Conservation (phyloP, 2,797 vertebrate species). For the Borostomias antarcticus region DNA sequence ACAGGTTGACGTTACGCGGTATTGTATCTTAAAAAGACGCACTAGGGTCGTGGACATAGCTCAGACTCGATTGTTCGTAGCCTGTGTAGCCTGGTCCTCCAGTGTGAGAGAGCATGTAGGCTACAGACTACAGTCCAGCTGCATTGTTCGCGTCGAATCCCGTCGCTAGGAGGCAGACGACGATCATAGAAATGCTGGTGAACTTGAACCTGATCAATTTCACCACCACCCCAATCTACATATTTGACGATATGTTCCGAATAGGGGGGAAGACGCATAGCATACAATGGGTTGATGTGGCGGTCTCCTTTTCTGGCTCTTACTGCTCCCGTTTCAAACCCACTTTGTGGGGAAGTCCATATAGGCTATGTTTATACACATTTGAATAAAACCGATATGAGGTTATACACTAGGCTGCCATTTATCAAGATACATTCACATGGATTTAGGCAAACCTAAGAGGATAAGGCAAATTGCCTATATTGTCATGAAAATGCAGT, state of each 20-base stretch:
- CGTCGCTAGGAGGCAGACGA: conserved; percentile 96
- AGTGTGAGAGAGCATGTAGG: background rate
- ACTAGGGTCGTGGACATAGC: conserved; percentile 38
- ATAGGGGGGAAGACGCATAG: conserved; percentile 58
- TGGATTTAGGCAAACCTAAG: too few relatives aligned
- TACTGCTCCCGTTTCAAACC: conserved; percentile 14
- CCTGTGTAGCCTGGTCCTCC: background rate
- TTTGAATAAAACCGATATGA: conserved; percentile 22
- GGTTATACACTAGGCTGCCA: conserved; percentile 3
- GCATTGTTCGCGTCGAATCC: conserved; percentile 51
- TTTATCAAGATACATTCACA: too few relatives aligned
- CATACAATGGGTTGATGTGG: conserved; percentile 28
- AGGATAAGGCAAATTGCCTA: too few relatives aligned
- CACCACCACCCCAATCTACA: conserved; percentile 71
- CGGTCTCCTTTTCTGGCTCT: conserved; percentile 21
- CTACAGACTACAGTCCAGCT: conserved; percentile 34
- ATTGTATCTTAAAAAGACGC: conserved; percentile 49
- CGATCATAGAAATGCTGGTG: conserved; percentile 87
- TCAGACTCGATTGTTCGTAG: background rate
- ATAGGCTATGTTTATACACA: conserved; percentile 32
- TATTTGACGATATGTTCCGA: conserved; percentile 73
- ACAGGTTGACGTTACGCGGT: conserved; percentile 47
- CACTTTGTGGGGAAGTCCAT: too few relatives aligned
- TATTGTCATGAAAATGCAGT: too few relatives aligned
- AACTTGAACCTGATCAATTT: conserved; percentile 89